phyloP scores from a whole-genome alignment of 2,113 vertebrate genomes.

The Dipodomys stephensi region DNA sequence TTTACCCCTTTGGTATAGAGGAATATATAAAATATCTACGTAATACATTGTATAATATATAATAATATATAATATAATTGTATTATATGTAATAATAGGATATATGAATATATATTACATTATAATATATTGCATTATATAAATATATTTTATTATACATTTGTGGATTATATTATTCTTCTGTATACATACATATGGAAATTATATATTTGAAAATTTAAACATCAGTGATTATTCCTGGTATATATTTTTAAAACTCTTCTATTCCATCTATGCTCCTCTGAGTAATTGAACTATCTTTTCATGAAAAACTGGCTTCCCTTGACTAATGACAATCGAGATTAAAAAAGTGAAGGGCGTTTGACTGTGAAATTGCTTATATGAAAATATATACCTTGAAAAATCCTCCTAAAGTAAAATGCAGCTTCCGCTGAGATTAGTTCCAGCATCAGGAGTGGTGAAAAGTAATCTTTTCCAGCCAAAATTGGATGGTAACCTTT shows the following conservation, averaged over 20 bases:
- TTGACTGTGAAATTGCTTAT: slow-evolving; percentile 53
- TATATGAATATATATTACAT: too few relatives aligned
- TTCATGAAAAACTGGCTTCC: slow-evolving; percentile 29
- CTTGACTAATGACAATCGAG: neutral
- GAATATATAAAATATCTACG: neutral
- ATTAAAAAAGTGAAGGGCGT: neutral
- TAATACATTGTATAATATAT: too few relatives aligned
- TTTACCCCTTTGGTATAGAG: neutral
- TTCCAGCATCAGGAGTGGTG: slow-evolving; percentile 56
- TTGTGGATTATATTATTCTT: too few relatives aligned
- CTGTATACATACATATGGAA: too few relatives aligned
- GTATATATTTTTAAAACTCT: neutral
- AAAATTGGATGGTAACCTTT: slow-evolving; percentile 22
- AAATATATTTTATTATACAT: too few relatives aligned
- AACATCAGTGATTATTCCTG: neutral
- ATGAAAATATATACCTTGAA: slow-evolving; percentile 41
- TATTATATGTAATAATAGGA: too few relatives aligned
- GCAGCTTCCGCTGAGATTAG: slow-evolving; percentile 59
- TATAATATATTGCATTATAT: too few relatives aligned
- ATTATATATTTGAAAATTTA: too few relatives aligned
- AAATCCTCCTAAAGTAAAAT: slow-evolving; percentile 49
- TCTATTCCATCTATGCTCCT: neutral
- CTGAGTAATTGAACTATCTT: neutral
- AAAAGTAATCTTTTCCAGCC: slow-evolving; percentile 19
- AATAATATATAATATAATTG: too few relatives aligned